phyloP scores from a whole-genome alignment of 2,797 vertebrate species.

The Telmatherina bonti region DNA sequence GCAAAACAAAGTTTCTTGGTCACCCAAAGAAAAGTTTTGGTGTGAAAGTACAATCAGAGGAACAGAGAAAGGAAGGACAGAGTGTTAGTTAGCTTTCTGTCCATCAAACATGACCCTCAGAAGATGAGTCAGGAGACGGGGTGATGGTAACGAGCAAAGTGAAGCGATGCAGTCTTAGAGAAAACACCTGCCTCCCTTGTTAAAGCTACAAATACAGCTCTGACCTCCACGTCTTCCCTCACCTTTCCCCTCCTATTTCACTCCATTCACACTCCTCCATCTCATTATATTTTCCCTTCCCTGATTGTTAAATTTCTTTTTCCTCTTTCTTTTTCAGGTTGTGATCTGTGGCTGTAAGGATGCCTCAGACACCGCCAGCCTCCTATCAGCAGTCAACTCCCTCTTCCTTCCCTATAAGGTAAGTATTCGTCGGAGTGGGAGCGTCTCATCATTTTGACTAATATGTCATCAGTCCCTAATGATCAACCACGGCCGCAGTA shows the following conservation, averaged over 20 bases:
- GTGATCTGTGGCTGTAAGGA: constrained; percentile 89
- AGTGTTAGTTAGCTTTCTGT: constrained; percentile 33
- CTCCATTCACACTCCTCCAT: constrained; percentile 27
- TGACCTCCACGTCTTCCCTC: constrained; percentile 38
- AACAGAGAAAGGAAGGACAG: background rate
- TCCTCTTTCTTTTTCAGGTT: constrained; percentile 76
- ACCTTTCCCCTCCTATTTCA: constrained; percentile 48
- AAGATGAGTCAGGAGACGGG: constrained; percentile 42
- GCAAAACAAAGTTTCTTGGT: constrained; percentile 28
- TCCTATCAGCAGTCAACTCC: constrained; percentile 85
- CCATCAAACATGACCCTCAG: constrained; percentile 50
- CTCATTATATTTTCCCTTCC: constrained; percentile 36
- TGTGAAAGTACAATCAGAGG: background rate
- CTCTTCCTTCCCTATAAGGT: constrained; percentile 92
- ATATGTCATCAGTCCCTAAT: constrained; percentile 11
- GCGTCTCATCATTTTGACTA: constrained; percentile 21
- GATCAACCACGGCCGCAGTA: constrained; percentile 12
- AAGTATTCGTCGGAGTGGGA: constrained; percentile 37
- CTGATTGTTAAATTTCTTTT: constrained; percentile 3
- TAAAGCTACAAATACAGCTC: constrained; percentile 60
- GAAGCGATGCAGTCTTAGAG: constrained; percentile 43
- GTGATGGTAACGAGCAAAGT: constrained; percentile 71
- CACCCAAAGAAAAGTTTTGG: constrained; percentile 11
- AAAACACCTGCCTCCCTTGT: constrained; percentile 81
- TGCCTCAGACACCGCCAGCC: constrained; percentile 85